A percentile compares a stretch with the other conserved stretches of the same genome.
These are phyloP conservation scores for Eupithecia insigniata DNA, from an alignment of 2,888 invertebrate species.

Conservation along the genomic window DNA sequence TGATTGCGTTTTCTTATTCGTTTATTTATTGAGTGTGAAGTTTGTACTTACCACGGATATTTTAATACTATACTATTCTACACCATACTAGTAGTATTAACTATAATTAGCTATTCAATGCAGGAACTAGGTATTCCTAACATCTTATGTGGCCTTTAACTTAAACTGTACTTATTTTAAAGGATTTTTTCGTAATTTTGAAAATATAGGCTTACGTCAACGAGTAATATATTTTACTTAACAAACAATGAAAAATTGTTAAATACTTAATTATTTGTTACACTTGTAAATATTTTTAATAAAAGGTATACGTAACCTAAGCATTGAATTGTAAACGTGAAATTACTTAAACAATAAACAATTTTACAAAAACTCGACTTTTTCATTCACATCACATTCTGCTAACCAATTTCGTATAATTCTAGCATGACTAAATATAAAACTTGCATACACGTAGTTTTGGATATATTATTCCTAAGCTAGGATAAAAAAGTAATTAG, in stretches of 20 bases:
- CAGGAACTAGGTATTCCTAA: background rate
- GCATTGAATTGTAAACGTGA: background rate
- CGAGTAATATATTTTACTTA: background rate
- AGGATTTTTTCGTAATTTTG: background rate
- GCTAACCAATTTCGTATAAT: background rate
- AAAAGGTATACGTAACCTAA: background rate
- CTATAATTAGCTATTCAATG: background rate
- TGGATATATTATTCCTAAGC: too few species aligned
- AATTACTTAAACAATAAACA: background rate
- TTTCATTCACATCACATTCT: background rate
- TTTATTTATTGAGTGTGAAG: background rate
- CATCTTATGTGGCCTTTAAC: background rate
- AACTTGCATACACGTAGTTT: background rate
- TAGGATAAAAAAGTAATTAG: background rate
- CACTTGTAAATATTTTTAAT: slow-evolving; percentile 2
- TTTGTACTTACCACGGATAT: slow-evolving; percentile 10
- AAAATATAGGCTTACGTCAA: background rate
- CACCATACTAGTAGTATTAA: too few species aligned
- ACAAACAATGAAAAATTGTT: background rate
- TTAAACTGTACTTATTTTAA: background rate
- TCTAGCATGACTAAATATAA: slow-evolving; percentile 1
- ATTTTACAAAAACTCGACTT: background rate
- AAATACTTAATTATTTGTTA: slow-evolving; percentile 1
- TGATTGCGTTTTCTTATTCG: background rate
- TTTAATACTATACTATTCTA: too few species aligned